Evolutionary conservation across 2,888 invertebrate genomes (phyloP).

Genomic region (Ormyrus rosae): DNA sequence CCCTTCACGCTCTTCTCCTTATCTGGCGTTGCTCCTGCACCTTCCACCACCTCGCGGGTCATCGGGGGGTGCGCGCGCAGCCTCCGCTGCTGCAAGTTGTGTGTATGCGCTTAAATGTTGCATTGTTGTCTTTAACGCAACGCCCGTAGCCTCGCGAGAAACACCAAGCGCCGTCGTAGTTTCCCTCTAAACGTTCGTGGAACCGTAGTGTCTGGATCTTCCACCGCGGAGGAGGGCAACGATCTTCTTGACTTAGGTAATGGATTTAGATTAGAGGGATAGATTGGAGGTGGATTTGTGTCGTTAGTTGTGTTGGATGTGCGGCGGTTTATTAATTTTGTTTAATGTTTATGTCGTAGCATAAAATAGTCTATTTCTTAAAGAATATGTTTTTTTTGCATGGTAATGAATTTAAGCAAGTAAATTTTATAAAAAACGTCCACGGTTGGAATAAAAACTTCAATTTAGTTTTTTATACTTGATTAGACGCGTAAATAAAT

Average conservation of each 20-base stretch:
- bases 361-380: no score
- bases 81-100: slow-evolving; percentile 60
- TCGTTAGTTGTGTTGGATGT: no score
- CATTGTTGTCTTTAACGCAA: slow-evolving; percentile 74
- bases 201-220: background rate
- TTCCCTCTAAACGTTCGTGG: background rate
- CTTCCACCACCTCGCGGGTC: slow-evolving; percentile 49
- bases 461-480: no score
- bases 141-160: slow-evolving; percentile 33
- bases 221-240: background rate
- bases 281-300: no score
- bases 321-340: no score
- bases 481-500: no score
- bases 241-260: slow-evolving; percentile 17
- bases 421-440: no score
- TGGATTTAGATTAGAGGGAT: background rate
- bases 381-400: no score
- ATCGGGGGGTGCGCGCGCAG: slow-evolving; percentile 58
- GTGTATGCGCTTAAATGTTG: slow-evolving; percentile 75
- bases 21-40: slow-evolving; percentile 25
- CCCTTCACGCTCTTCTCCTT: slow-evolving; percentile 49
- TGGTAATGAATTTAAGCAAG: no score
- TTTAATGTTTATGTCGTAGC: no score
- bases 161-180: slow-evolving; percentile 7
- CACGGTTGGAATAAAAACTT: no score